phyloP scores from a whole-genome alignment of 2,113 vertebrate species.

The Halcyon senegalensis region DNA sequence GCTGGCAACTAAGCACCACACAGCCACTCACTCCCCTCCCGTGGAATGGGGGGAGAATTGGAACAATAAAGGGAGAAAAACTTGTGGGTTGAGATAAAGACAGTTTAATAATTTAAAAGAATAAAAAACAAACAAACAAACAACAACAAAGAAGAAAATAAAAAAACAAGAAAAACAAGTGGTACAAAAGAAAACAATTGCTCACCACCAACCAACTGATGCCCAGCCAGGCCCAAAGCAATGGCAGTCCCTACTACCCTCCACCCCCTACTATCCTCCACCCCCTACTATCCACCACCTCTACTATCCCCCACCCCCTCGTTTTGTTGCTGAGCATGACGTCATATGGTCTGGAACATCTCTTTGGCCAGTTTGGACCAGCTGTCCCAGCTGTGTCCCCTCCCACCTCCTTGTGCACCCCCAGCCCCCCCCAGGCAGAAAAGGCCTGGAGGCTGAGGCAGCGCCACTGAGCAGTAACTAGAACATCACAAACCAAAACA shows the following conservation, averaged over 20 bases:
- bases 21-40: not conserved
- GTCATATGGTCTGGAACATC: not conserved
- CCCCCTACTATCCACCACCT: not conserved
- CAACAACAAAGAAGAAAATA: not conserved
- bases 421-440: not conserved
- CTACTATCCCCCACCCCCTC: not conserved
- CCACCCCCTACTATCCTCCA: too few relatives aligned
- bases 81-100: not conserved
- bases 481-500: not conserved
- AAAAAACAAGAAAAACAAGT: not conserved
- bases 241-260: too few relatives aligned
- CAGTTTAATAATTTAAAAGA: not conserved
- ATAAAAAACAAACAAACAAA: too few relatives aligned
- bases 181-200: not conserved
- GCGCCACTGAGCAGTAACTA: not conserved
- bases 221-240: not conserved
- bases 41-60: not conserved
- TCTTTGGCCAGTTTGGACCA: not conserved
- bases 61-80: not conserved
- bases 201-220: not conserved
- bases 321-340: not conserved
- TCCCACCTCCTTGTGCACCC: too few relatives aligned
- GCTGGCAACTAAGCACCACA: not conserved
- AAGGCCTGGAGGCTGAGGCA: not conserved
- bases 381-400: not conserved